These are phyloP conservation scores for Alca torda DNA, from an alignment of 2,797 vertebrate genomes.

Conservation along the genomic window DNA sequence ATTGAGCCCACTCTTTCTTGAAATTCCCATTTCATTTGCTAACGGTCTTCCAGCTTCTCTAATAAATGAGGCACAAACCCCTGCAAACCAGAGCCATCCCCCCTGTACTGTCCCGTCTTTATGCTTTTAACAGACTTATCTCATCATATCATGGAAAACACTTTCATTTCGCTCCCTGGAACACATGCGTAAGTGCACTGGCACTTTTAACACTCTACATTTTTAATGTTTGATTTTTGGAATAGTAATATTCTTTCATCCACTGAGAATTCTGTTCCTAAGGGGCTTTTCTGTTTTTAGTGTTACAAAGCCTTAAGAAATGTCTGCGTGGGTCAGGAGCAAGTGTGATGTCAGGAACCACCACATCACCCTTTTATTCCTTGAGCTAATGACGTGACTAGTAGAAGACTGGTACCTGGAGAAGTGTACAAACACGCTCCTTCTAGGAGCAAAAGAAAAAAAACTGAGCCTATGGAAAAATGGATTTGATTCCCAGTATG, in stretches of 20 bases:
- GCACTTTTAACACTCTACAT: not conserved
- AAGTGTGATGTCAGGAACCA: not conserved
- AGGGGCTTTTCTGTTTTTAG: not conserved
- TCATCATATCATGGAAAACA: not conserved
- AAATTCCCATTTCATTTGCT: not conserved
- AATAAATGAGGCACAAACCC: not conserved
- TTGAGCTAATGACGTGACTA: not conserved
- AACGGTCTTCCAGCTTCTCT: not conserved
- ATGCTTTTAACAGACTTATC: not conserved
- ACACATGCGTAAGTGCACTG: not conserved
- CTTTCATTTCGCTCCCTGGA: not conserved
- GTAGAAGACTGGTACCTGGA: not conserved
- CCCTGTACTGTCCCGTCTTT: not conserved
- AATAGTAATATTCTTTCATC: not conserved
- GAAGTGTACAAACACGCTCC: not conserved
- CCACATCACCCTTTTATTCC: not conserved
- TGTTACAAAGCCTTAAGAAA: not conserved
- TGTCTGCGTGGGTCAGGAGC: not conserved
- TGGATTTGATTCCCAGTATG: not conserved
- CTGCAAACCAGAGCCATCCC: not conserved
- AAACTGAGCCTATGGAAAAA: rapidly evolving
- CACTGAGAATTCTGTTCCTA: not conserved
- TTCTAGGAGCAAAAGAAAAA: not conserved
- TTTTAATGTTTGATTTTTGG: not conserved
- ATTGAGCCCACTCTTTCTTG: not conserved